Percentiles rank a stretch among this genome's conserved stretches.
phyloP scores from a whole-genome alignment of 2,888 invertebrate species.

The Merodon equestris region DNA sequence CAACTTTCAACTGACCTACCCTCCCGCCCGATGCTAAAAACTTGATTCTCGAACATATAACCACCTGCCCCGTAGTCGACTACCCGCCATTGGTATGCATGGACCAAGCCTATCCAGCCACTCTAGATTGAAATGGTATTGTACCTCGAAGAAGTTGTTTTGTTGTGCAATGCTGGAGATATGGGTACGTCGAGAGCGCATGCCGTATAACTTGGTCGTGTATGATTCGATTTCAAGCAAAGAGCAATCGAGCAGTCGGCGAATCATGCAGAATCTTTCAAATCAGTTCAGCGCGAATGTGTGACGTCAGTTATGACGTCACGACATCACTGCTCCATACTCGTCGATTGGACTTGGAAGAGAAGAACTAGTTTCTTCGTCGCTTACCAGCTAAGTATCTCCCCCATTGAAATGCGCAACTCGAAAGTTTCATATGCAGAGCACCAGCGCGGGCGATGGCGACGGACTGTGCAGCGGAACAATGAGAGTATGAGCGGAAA shows the following conservation, averaged over 20 bases:
- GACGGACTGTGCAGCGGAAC: constrained; percentile 36
- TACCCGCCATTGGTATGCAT: background rate
- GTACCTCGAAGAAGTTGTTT: too few species aligned
- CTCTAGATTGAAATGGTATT: too few species aligned
- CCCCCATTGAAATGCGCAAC: constrained; percentile 51
- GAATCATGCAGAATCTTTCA: constrained; percentile 15
- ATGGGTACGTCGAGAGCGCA: constrained; percentile 63
- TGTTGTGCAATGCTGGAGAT: constrained; percentile 13
- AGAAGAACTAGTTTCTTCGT: background rate
- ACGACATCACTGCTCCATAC: too few species aligned
- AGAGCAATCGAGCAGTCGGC: constrained; percentile 14
- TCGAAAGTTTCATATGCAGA: constrained; percentile 38
- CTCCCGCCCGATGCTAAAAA: constrained; percentile 25
- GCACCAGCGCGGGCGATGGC: constrained; percentile 2
- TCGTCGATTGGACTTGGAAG: constrained; percentile 28
- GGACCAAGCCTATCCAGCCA: too few species aligned
- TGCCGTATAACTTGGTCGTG: constrained; percentile 39
- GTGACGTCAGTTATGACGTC: constrained; percentile 59
- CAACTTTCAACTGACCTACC: constrained; percentile 59
- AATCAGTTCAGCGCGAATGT: constrained; percentile 37
- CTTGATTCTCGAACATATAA: constrained; percentile 45
- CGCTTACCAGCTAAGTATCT: constrained; percentile 37
- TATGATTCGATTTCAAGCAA: constrained; percentile 48
- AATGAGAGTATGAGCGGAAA: constrained; percentile 34
- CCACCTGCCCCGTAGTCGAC: constrained; percentile 1